These are phyloP conservation scores for Cheilosia soror DNA, from an alignment of 2,888 invertebrate species.

Conservation along the genomic window DNA sequence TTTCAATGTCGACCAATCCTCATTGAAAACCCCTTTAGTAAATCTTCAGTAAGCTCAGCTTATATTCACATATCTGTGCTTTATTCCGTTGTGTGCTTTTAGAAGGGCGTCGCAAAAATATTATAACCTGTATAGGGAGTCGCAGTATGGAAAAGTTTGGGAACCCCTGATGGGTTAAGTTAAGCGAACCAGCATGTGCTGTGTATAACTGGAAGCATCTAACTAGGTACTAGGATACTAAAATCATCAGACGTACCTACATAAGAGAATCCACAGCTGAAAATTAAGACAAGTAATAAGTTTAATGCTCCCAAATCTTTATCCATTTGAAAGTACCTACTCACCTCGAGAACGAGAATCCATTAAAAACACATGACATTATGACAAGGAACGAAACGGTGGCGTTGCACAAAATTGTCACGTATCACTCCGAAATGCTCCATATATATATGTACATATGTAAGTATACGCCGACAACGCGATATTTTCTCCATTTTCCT, in stretches of 20 bases:
- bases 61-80: no score
- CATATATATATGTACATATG: background rate
- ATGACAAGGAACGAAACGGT: background rate
- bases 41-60: no score
- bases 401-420: background rate
- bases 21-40: no score
- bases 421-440: conserved; percentile 2
- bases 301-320: background rate
- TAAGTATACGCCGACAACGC: background rate
- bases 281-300: background rate
- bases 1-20: no score
- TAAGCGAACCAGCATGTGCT: no score
- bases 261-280: background rate
- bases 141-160: no score
- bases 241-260: background rate
- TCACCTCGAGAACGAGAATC: background rate
- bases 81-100: no score
- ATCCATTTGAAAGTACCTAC: conserved; percentile 4
- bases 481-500: background rate
- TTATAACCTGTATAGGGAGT: no score
- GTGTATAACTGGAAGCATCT: no score
- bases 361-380: conserved; percentile 22
- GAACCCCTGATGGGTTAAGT: no score
- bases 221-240: no score
- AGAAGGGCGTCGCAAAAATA: no score